phyloP scores from a whole-genome alignment of 2,888 invertebrate genomes.

The Cerastoderma edule region DNA sequence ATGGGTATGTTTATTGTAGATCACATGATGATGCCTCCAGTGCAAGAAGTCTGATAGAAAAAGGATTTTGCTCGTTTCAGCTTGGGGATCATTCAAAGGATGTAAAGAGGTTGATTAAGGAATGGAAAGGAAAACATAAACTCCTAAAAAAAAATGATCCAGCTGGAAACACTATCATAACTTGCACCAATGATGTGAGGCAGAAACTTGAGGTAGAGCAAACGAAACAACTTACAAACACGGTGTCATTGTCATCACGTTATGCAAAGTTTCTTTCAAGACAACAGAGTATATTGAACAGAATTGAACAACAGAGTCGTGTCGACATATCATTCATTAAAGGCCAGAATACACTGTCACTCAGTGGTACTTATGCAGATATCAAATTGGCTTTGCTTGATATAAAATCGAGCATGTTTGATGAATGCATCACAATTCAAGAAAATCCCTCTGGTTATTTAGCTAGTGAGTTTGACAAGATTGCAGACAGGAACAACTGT shows the following conservation, averaged over 20 bases:
- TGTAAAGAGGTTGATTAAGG: neutral
- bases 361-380: neutral
- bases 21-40: neutral
- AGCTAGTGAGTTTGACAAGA: neutral
- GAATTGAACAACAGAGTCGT: neutral
- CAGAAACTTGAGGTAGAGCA: neutral
- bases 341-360: neutral
- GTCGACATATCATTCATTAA: neutral
- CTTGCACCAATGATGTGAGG: neutral
- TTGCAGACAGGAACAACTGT: neutral
- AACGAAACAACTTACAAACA: neutral
- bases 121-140: slow-evolving; percentile 4
- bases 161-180: neutral
- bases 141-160: neutral
- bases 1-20: neutral
- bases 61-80: neutral
- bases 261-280: neutral
- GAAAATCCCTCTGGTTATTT: neutral
- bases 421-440: neutral
- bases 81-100: neutral
- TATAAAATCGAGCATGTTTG: neutral
- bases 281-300: neutral
- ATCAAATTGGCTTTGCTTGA: neutral
- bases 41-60: neutral
- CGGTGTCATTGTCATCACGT: neutral